Percentiles rank a stretch among this genome's conserved stretches.
Conservation (phyloP, 2,888 invertebrate species). For the Linnaemya vulpina region DNA sequence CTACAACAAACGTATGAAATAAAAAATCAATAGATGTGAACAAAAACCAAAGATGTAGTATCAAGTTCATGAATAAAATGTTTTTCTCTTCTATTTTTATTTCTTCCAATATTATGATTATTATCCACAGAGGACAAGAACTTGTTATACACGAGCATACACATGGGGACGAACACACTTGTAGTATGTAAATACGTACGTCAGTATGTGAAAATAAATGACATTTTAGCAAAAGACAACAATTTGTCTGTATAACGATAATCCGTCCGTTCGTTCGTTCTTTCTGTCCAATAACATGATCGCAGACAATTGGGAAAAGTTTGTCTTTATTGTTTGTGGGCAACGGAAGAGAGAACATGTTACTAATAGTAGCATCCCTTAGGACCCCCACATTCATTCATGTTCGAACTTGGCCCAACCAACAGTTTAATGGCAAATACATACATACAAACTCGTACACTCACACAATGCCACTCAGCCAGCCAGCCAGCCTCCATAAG, state of each 20-base stretch:
- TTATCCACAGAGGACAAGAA: not conserved
- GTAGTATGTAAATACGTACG: not conserved
- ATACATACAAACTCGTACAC: not conserved
- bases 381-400: not conserved
- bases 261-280: conserved; percentile 43
- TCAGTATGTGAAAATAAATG: not conserved
- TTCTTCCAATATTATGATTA: conserved; percentile 1
- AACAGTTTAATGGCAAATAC: not conserved
- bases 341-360: not conserved
- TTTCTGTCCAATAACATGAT: conserved; percentile 27
- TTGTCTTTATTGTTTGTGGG: not conserved
- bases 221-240: conserved; percentile 9
- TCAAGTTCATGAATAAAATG: conserved; percentile 58
- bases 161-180: not conserved
- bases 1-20: conserved; percentile 40
- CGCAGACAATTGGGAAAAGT: conserved; percentile 45
- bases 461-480: not conserved
- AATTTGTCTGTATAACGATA: conserved; percentile 61
- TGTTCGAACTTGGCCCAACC: conserved; percentile 25
- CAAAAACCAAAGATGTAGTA: conserved; percentile 45
- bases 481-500: not conserved
- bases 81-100: not conserved
- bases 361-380: not conserved
- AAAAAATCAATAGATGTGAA: conserved; percentile 36
- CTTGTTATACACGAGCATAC: not conserved